These are phyloP conservation scores for Cheilosia vernalis DNA, from an alignment of 2,888 invertebrate genomes.

Conservation along the genomic window DNA sequence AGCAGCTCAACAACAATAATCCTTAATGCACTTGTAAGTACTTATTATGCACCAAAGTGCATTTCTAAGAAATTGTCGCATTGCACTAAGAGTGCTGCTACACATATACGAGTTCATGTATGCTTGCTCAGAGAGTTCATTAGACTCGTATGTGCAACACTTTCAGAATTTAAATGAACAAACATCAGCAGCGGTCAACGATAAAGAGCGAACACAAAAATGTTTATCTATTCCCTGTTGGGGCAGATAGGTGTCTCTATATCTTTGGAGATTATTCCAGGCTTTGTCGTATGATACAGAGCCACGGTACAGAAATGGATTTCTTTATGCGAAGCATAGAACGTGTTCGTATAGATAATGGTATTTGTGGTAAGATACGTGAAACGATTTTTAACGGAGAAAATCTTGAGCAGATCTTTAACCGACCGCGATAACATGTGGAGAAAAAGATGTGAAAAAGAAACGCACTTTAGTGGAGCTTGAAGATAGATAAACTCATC, in stretches of 20 bases:
- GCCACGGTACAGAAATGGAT: conserved; percentile 4
- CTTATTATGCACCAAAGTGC: conserved; percentile 57
- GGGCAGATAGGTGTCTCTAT: conserved; percentile 26
- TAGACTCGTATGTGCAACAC: conserved; percentile 58
- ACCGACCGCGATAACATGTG: not conserved
- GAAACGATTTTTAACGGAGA: conserved; percentile 5
- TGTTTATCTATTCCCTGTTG: conserved; percentile 30
- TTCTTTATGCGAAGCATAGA: conserved; percentile 40
- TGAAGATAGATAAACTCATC: no score
- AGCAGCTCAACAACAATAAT: conserved; percentile 1
- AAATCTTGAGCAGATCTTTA: not conserved
- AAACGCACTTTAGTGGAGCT: no score
- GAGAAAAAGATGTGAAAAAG: no score
- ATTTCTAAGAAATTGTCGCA: conserved; percentile 66
- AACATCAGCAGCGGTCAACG: conserved; percentile 26
- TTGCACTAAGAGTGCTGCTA: conserved; percentile 9
- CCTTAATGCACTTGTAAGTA: conserved; percentile 46
- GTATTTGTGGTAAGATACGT: conserved; percentile 39
- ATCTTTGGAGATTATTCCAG: conserved; percentile 16
- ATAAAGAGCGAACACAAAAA: conserved; percentile 21
- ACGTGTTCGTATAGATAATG: conserved; percentile 9
- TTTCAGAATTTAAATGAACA: conserved; percentile 65
- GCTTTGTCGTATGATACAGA: not conserved
- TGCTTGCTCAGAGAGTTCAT: conserved; percentile 55
- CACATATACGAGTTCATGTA: not conserved